Percentiles rank a stretch among this genome's conserved stretches.
Conservation (phyloP, 1,140 invertebrate species). For the Gryllus bimaculatus region DNA sequence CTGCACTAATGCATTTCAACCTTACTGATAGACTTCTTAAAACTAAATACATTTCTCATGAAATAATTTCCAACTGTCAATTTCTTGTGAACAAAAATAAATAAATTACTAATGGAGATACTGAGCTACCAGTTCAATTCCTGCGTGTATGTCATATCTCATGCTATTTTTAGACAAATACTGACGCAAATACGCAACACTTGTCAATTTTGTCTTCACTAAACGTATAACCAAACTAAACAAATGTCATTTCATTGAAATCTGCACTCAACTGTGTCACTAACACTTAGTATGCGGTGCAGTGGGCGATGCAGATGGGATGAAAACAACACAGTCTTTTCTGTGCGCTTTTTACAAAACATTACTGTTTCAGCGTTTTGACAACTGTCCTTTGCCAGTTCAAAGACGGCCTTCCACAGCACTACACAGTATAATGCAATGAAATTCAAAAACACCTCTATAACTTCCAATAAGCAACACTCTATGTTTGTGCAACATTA, state of each 20-base stretch:
- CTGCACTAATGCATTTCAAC: not conserved
- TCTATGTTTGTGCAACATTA: not conserved
- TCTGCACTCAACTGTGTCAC: not conserved
- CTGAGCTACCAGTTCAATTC: not conserved
- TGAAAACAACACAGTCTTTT: not conserved
- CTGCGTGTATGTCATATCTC: not conserved
- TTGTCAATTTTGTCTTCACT: not conserved
- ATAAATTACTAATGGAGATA: not conserved
- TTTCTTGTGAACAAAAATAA: slow-evolving; percentile 1
- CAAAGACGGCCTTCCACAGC: not conserved
- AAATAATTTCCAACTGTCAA: not conserved
- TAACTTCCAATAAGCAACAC: slow-evolving; percentile 1
- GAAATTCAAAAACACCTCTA: not conserved
- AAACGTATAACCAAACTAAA: not conserved
- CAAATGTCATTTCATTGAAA: not conserved
- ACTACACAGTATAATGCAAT: not conserved
- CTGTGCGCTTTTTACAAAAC: not conserved
- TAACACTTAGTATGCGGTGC: not conserved
- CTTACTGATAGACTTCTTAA: not conserved
- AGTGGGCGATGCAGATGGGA: not conserved
- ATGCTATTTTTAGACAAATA: not conserved
- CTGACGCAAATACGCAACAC: not conserved
- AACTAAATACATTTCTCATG: not conserved
- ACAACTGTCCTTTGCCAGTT: not conserved
- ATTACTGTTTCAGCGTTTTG: not conserved